A percentile compares a stretch with the other conserved stretches of the same genome.
Conservation (phyloP, 1,140 invertebrate species). For the Aphelenchoides fujianensis region DNA sequence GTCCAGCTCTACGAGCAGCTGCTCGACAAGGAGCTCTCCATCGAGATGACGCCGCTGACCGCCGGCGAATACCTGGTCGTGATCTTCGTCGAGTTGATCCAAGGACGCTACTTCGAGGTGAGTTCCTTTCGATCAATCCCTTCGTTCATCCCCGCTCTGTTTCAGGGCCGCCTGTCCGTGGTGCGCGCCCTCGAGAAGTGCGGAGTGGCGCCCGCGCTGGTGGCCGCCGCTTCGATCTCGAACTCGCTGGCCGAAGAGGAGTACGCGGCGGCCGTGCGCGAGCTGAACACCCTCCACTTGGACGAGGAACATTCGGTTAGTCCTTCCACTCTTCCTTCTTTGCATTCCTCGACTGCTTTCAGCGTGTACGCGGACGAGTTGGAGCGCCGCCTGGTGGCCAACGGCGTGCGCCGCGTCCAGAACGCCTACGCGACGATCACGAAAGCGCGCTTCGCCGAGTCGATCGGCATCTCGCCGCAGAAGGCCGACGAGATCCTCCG, state of each 20-base stretch:
- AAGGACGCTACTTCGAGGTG: neutral
- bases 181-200: neutral
- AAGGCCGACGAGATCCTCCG: neutral
- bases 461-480: neutral
- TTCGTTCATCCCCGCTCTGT: neutral
- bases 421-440: neutral
- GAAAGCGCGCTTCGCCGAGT: neutral
- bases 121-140: neutral
- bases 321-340: neutral
- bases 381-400: neutral
- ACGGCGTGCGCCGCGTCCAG: neutral
- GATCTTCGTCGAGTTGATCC: neutral
- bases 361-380: neutral
- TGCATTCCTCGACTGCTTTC: neutral
- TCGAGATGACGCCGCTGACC: neutral
- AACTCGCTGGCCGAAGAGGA: neutral
- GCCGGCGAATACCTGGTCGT: neutral
- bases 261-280: neutral
- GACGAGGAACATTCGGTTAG: neutral
- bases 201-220: neutral
- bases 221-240: neutral
- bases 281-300: neutral
- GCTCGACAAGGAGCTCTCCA: neutral
- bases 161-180: neutral
- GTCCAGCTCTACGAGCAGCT: neutral